These are phyloP conservation scores for Nasonovia ribisnigri DNA, from an alignment of 2,888 invertebrate species.

Conservation along the genomic window DNA sequence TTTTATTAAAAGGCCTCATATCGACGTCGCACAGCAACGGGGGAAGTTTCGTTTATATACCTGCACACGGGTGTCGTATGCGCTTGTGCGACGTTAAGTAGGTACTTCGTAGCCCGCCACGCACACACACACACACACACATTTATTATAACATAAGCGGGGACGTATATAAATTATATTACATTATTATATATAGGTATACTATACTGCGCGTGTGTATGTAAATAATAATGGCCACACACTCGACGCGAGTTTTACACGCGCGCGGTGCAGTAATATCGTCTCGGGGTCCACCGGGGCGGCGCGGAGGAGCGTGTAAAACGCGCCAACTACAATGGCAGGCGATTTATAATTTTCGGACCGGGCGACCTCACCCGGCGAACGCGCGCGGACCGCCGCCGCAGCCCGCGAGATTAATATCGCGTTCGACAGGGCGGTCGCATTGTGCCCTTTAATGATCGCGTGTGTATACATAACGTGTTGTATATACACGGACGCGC, in stretches of 20 bases:
- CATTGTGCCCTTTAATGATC: conserved; percentile 61
- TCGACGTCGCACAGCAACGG: background rate
- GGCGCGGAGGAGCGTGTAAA: conserved; percentile 17
- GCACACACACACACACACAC: background rate
- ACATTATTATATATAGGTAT: background rate
- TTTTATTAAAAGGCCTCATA: background rate
- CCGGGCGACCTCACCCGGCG: conserved; percentile 39
- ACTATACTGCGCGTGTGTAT: background rate
- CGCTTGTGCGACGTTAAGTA: background rate
- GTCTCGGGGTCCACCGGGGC: background rate
- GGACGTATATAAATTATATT: background rate
- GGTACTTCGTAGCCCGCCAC: background rate
- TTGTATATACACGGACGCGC: background rate
- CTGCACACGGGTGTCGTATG: background rate
- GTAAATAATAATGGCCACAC: background rate
- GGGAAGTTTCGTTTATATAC: background rate
- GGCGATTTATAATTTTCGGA: conserved; percentile 60
- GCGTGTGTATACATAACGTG: background rate
- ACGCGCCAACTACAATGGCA: conserved; percentile 60
- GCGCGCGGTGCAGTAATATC: background rate
- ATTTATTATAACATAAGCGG: background rate
- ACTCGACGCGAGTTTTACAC: background rate
- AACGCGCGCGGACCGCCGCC: background rate
- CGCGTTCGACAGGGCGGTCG: conserved; percentile 63
- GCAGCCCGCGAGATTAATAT: conserved; percentile 58